These are phyloP conservation scores for Catocala sponsa DNA, from an alignment of 2,888 invertebrate species.

Conservation along the genomic window DNA sequence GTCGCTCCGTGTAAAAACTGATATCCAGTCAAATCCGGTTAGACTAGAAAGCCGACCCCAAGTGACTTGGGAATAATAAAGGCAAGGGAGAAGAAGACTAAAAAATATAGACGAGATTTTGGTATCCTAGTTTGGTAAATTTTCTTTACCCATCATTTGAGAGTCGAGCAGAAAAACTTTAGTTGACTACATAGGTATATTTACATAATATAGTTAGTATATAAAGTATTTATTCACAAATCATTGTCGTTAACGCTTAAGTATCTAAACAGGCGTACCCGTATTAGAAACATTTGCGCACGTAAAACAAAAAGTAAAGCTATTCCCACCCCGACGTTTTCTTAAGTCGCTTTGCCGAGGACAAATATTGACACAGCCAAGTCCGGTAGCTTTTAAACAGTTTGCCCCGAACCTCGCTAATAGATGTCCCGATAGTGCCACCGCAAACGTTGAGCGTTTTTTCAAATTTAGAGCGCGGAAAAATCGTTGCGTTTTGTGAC, in stretches of 20 bases:
- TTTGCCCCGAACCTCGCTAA: conserved; percentile 77
- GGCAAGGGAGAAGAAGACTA: too few species aligned
- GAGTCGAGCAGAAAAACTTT: too few species aligned
- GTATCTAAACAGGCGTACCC: conserved; percentile 8
- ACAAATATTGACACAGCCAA: conserved; percentile 81
- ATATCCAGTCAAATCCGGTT: too few species aligned
- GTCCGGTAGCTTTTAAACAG: conserved; percentile 85
- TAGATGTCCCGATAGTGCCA: conserved; percentile 75
- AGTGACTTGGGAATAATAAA: too few species aligned
- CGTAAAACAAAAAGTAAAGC: conserved; percentile 38
- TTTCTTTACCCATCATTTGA: too few species aligned
- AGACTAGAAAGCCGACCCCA: too few species aligned
- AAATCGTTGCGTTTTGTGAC: conserved; percentile 38
- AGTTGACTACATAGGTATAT: too few species aligned
- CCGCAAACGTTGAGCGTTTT: conserved; percentile 53
- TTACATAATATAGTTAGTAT: background rate
- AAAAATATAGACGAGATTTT: too few species aligned
- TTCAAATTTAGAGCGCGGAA: conserved; percentile 58
- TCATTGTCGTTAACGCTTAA: background rate
- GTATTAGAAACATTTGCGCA: conserved; percentile 43
- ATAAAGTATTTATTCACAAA: background rate
- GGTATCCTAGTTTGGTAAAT: too few species aligned
- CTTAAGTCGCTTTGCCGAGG: conserved; percentile 58
- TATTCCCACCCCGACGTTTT: conserved; percentile 55
- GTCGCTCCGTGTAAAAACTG: too few species aligned